Evolutionary conservation across 2,113 vertebrate species (phyloP), one percentile per base, ranked within the genome.

Genomic region (Dasypus novemcinctus): DNA sequence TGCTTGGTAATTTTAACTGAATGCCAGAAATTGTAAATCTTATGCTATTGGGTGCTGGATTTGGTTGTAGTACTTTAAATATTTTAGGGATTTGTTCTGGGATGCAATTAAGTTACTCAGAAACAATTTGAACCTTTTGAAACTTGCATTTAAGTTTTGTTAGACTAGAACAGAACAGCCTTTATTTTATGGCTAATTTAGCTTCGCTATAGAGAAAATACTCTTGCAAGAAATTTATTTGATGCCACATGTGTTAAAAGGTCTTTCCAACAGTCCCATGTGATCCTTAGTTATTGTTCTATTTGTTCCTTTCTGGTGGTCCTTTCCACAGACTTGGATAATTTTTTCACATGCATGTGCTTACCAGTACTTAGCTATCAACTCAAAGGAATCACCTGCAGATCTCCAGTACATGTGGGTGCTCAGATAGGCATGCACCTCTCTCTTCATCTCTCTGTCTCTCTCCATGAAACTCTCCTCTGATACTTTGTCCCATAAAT

Each of bases 1-100:
- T 93, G 27, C n/a, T 81, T 75, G 68, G 3, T 41, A 81, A 76
- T 13, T 75, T 91, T 82, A 17, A 69, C n/a, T 63, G 10, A 1
- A 72, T 90, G 31, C 46, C 52, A 83, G 61, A 52, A 29, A 92
- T 15, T 71, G 7, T 46, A 90, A 86, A 90, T 86, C 20, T 59
- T 49, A 87, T 87, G n/a, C 18, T 71, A 2, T 36, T 57, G 4
- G 14, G 25, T 63, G 27, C 18, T 46, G 36, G 7, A 80, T 72
- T 86, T 66, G 29, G 29, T 57, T 36, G 18, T 18, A 80, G 33
- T 33, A 18, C 74, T 64, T 36, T 54, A 82, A 82, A 75, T 49
- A 68, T 64, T 71, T 85, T 79, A 85, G 18, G 4, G 27, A 79
- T 93, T 87, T 96, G 11, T 91, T 94, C 69, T 76, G 29, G 41